Base-by-base conservation (phyloP, 1,140 invertebrate genomes). In the Sweltsa coloradensis region DNA sequence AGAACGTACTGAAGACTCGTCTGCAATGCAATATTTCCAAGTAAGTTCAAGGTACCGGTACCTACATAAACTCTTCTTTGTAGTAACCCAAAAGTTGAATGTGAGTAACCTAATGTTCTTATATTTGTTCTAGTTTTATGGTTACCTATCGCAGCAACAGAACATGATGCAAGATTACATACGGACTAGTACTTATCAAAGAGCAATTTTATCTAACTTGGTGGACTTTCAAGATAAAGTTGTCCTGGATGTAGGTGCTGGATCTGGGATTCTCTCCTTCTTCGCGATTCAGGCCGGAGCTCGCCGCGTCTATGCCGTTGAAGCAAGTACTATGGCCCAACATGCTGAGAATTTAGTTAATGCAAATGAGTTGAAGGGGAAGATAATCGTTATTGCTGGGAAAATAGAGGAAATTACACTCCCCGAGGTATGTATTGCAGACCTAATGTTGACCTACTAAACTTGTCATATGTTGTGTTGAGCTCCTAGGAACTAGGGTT, bases 161-260 rank as follows among this genome's bases (percentile, higher is more conserved):
- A 99, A 99, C 61, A 99, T 99, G 96, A 92, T 99, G 87, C 89
- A 92, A 72, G 96, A 99, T 68, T 99, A 96, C 64, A 91, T 99
- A 39, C 74, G 96, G 53, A 99, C 96, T 21, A 92, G 91, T 57
- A 98, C 96, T 40, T 99, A 99, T 68, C 95, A 99, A 65, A 78
- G 89, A 58, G 94, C 96, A 39, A 97, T 99, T 66, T 69, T 97
- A 14, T 82, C 86, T 34, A 99, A 99, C 69, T 70, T 87, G 22
- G 75, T 81, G 47, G 96, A 99, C 65, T 99, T 99, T 64, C 78
- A 83, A 58, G 76, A 89, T 56, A 91, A 90, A 71, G 75, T 98
- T 41, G 83, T 99, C 1, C 65, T 99, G 47, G 96, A 99, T 71
- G 96, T 99, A 31, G 95, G 95, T 23, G 91, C 92, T 16, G 92